Conservation (phyloP, 64 coral and sea anemone genomes). For the Porites lutea region DNA sequence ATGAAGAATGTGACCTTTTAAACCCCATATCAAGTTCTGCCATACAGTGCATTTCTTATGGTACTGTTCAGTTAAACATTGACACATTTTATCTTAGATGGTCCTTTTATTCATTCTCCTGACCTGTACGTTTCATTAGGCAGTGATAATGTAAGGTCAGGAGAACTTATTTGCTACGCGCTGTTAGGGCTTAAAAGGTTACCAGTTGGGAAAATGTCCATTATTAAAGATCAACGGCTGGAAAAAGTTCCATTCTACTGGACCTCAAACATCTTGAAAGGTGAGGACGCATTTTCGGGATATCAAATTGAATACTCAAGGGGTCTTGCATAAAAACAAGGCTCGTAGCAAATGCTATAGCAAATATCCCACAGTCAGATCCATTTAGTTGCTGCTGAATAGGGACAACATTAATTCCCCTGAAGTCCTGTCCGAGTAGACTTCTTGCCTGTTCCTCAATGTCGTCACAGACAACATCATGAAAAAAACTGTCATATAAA, state of each 20-base stretch:
- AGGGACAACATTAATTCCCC: too few species aligned
- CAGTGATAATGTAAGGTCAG: conserved; percentile 38
- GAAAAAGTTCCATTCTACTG: not conserved
- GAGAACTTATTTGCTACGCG: conserved; percentile 26
- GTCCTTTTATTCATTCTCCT: too few species aligned
- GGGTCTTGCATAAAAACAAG: conserved; percentile 55
- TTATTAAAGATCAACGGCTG: too few species aligned
- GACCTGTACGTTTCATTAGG: too few species aligned
- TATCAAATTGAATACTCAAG: conserved; percentile 47
- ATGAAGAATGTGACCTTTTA: too few species aligned
- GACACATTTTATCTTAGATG: too few species aligned
- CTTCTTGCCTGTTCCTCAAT: conserved; percentile 46
- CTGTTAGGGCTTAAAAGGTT: not conserved
- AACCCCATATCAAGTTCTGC: conserved; percentile 37
- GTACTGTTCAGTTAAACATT: too few species aligned
- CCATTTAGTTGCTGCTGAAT: too few species aligned
- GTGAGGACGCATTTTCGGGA: conserved; percentile 44
- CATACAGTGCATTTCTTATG: conserved; percentile 28
- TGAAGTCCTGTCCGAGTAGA: too few species aligned
- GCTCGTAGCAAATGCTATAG: conserved; percentile 61
- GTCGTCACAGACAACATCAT: conserved; percentile 28
- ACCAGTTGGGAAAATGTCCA: too few species aligned
- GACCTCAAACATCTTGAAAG: conserved; percentile 26
- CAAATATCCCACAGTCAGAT: too few species aligned
- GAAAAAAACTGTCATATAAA: conserved; percentile 54